Evolutionary conservation across 2,797 vertebrate species (phyloP), one percentile per base, ranked within the genome.

Genomic region (Pseudochaenichthys georgianus): DNA sequence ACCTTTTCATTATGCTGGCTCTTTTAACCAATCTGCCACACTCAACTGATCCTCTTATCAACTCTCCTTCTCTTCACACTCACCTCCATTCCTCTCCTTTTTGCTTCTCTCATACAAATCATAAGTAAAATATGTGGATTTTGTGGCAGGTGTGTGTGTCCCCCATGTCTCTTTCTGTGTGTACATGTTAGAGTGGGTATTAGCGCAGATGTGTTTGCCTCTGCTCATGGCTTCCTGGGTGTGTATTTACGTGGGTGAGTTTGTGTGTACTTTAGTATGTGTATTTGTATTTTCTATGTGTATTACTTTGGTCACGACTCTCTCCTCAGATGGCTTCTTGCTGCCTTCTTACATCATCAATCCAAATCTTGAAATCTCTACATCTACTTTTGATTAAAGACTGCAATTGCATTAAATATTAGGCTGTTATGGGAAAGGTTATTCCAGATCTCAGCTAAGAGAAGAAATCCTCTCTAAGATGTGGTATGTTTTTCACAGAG

Each of bases 271-370:
- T 59, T 59, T 63, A 28, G 6, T 65, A 12, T 45, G 68, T 70
- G 57, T 66, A 16, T 66, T 42, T 79, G 57, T 28, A n/a, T 65
- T 42, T 79, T 65, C 42, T 61, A 65, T 63, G 38, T 74, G 28
- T 34, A 51, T 81, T 71, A 13, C 65, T 75, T 55, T 21, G 67
- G 73, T 83, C 86, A 87, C 69, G 50, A 81, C 61, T 81, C 70
- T 60, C 51, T 55, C 69, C 72, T 67, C 74, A 15, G 59, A 54
- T 60, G 70, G 64, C 72, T 75, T 63, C 53, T 83, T 90, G 84
- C 84, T 69, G 57, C 75, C 64, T 71, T 42, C 74, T 91, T 89
- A 70, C 85, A 87, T 89, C 87, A 90, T 86, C 71, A 48, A 53
- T 74, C 70, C 62, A 80, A 71, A 69, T 82, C 75, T 80, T 72